Conservation (phyloP, 2,113 vertebrate species). For the Phaethon lepturus region DNA sequence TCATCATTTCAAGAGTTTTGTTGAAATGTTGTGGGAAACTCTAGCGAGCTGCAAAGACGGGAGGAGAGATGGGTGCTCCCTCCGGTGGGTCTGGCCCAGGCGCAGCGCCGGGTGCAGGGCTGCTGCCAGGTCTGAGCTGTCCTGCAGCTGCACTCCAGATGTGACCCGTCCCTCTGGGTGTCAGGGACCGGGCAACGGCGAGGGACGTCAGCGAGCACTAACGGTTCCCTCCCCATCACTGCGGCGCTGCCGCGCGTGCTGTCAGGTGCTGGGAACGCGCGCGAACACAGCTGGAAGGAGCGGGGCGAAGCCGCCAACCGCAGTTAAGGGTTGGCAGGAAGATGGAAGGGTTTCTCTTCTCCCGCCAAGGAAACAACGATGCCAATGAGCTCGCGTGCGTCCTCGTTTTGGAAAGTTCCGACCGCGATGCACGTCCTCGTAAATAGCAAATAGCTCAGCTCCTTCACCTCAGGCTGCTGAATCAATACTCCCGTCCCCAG, state of each 20-base stretch:
- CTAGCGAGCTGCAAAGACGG: not conserved
- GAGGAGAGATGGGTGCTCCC: not conserved
- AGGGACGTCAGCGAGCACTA: not conserved
- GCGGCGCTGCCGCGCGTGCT: fast-evolving
- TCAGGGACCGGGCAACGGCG: not conserved
- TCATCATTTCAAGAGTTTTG: not conserved
- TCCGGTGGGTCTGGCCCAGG: not conserved
- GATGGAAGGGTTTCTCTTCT: not conserved
- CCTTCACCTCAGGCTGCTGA: not conserved
- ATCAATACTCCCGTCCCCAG: not conserved
- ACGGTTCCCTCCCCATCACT: not conserved
- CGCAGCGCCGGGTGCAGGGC: not conserved
- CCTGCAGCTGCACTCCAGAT: not conserved
- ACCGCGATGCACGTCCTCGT: fast-evolving
- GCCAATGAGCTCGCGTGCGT: not conserved
- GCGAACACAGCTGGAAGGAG: not conserved
- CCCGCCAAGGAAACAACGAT: not conserved
- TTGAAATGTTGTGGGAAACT: not conserved
- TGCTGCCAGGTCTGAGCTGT: not conserved
- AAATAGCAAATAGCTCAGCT: not conserved
- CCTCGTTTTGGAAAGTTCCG: not conserved
- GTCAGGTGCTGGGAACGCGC: not conserved
- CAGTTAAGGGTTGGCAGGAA: not conserved
- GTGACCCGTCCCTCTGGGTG: not conserved
- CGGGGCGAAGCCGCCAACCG: not conserved